Conservation (phyloP, 2,888 invertebrate genomes). For the Rosalia funebris region DNA sequence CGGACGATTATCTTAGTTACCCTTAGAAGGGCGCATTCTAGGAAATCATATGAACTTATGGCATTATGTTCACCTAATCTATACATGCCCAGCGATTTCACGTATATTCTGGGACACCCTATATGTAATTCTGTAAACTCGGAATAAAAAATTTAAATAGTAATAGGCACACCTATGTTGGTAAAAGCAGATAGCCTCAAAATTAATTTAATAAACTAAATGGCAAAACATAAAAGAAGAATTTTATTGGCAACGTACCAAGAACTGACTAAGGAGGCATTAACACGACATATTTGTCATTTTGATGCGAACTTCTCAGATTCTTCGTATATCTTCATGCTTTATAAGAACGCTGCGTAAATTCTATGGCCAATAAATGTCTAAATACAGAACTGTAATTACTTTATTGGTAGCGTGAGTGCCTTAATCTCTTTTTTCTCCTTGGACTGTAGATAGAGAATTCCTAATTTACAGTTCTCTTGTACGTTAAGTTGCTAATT, state of each 20-base stretch:
- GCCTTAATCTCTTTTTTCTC: conserved; percentile 19
- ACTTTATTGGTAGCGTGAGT: conserved; percentile 23
- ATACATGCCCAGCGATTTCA: too few species aligned
- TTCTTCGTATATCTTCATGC: conserved; percentile 25
- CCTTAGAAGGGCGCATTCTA: too few species aligned
- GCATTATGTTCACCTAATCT: too few species aligned
- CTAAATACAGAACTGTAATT: conserved; percentile 24
- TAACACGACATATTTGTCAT: conserved; percentile 25
- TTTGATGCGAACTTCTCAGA: conserved; percentile 25
- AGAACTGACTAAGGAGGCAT: conserved; percentile 25
- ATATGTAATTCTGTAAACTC: too few species aligned
- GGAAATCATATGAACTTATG: too few species aligned
- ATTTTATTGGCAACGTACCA: conserved; percentile 15
- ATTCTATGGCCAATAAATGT: conserved; percentile 24
- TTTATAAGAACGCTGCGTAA: conserved; percentile 25
- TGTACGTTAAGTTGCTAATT: neutral
- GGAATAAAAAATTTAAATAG: too few species aligned
- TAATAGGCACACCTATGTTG: too few species aligned
- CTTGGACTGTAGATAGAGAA: conserved; percentile 5
- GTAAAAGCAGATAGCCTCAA: too few species aligned
- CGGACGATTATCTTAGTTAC: too few species aligned
- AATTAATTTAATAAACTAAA: too few species aligned
- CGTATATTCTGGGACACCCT: too few species aligned
- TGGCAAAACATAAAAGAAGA: conserved; percentile 12
- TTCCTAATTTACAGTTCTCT: conserved; percentile 21